Base-by-base conservation (phyloP, 2,113 vertebrate genomes). In the Kryptolebias marmoratus region DNA sequence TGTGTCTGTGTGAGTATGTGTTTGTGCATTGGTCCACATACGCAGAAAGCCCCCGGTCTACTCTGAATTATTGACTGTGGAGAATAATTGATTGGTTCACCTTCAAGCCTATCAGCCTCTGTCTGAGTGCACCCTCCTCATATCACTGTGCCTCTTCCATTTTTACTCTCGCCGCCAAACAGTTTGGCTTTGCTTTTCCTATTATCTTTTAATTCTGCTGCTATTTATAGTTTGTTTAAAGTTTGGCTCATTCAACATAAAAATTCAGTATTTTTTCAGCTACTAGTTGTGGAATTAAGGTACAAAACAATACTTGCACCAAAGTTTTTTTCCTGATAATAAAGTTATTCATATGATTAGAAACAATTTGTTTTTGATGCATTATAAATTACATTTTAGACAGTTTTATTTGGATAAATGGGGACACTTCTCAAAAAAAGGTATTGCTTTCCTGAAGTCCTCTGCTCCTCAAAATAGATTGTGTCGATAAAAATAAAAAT, bases 71-170 rank as follows among this genome's bases (percentile, higher is more conserved):
- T 93, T 91, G 89, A 94, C 87, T 58, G 64, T 73, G 87, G 78
- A 81, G 88, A 91, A 93, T 93, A 92, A 94, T 92, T 91, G 88
- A 94, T 94, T 88, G 85, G 84, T 92, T 93, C 90, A 93, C 91
- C 92, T 91, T 92, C 90, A 91, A 80, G 88, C 90, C 84, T 87
- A 87, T 91, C 89, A 86, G 84, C 73, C 72, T 73, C 77, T 22
- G 71, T 90, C 82, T 77, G 82, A 89, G 71, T 77, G 84, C 85
- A 80, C 73, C 81, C 47, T 64, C 39, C 77, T 87, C 73, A 79
- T 82, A 88, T 81, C 81, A 77, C 77, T 49, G 44, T 39, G 55
- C 77, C 77, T 68, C 82, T 72, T 78, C 49, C 60, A 76, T 18
- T 75, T 77, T 65, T 42, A 54, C 74, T 72, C 77, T 58, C 64